phyloP scores from a whole-genome alignment of 2,797 vertebrate genomes.

The Chaenodraco wilsoni region DNA sequence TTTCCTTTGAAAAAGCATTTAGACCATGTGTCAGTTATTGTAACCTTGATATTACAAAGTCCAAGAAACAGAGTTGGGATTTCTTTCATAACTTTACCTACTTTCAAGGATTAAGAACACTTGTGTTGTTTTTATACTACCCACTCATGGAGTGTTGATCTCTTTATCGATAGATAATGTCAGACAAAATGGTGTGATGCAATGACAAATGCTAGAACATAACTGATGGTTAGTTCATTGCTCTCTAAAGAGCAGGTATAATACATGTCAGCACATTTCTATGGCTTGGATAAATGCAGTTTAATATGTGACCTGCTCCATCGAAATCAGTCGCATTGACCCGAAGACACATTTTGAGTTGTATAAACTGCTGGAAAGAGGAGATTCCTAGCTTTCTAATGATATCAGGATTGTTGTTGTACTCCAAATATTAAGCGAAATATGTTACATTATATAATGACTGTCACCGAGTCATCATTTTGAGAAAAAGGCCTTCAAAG shows the following conservation, averaged over 20 bases:
- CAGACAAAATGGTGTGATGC: not conserved
- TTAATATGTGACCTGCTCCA: no score
- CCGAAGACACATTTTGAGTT: no score
- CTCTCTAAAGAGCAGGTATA: slow-evolving; percentile 17
- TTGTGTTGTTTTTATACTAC: not conserved
- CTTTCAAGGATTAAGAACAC: not conserved
- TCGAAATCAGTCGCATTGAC: no score
- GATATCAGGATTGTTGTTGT: no score
- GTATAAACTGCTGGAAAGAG: no score
- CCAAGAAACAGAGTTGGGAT: not conserved
- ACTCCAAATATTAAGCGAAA: no score
- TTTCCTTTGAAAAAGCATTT: slow-evolving; percentile 22
- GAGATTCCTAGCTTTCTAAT: no score
- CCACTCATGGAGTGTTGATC: not conserved
- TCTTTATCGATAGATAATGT: not conserved
- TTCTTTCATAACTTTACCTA: not conserved
- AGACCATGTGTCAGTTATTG: slow-evolving; percentile 1
- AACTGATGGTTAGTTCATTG: slow-evolving; percentile 1
- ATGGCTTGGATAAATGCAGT: not conserved
- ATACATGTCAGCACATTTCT: not conserved
- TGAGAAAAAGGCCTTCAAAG: no score
- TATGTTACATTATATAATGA: no score
- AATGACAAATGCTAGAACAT: not conserved
- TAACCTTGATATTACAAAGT: slow-evolving; percentile 11
- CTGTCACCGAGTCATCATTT: no score